Evolutionary conservation across 2,888 invertebrate species (phyloP).

Genomic region (Mongoloraphidia duomilia): DNA sequence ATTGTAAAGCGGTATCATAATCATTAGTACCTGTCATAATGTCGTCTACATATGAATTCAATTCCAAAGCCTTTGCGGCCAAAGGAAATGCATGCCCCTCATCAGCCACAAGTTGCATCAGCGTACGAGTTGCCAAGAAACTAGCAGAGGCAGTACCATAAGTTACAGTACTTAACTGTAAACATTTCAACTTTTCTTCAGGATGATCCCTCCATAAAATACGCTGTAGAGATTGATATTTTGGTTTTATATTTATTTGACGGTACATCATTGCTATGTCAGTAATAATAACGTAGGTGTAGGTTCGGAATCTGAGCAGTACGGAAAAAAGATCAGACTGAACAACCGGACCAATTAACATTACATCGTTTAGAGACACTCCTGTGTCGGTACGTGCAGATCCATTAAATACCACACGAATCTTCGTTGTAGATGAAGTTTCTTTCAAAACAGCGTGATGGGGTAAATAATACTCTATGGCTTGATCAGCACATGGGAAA

Average conservation of each 20-base stretch:
- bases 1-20: background rate
- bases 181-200: slow-evolving; percentile 5
- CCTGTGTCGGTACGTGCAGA: slow-evolving; percentile 2
- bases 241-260: slow-evolving; percentile 1
- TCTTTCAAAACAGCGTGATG: slow-evolving; percentile 8
- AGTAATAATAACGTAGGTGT: background rate
- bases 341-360: slow-evolving; percentile 5
- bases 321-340: slow-evolving; percentile 4
- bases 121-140: slow-evolving; percentile 12
- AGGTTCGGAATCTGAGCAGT: background rate
- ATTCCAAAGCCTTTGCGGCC: background rate
- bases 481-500: background rate
- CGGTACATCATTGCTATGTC: slow-evolving; percentile 5
- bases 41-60: slow-evolving; percentile 9
- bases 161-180: slow-evolving; percentile 12
- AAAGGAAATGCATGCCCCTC: too few relatives aligned
- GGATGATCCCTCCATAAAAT: slow-evolving; percentile 4
- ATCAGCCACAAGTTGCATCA: slow-evolving; percentile 11
- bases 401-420: slow-evolving; percentile 9
- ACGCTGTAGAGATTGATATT: slow-evolving; percentile 1
- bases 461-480: slow-evolving; percentile 1
- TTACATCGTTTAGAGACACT: slow-evolving; percentile 3
- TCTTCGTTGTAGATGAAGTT: slow-evolving; percentile 3
- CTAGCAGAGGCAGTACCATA: slow-evolving; percentile 16
- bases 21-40: slow-evolving; percentile 4